These are phyloP conservation scores for Alloscopus bannaensis DNA, from an alignment of 2,888 invertebrate genomes.

Conservation along the genomic window DNA sequence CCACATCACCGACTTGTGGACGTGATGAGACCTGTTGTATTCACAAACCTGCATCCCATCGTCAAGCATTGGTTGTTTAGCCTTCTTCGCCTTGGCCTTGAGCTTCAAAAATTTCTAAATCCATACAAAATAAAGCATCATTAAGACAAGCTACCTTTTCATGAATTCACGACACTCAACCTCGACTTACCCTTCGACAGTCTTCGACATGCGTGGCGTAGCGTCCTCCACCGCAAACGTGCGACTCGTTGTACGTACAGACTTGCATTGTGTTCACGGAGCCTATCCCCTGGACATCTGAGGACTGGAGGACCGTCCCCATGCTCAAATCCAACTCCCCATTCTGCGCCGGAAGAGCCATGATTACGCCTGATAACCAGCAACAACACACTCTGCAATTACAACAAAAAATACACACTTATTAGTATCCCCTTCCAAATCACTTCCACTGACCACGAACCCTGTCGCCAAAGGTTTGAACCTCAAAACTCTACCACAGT, in stretches of 20 bases:
- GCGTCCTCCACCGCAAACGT: conserved; percentile 19
- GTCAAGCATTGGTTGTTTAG: no score
- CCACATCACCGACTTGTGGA: conserved; percentile 16
- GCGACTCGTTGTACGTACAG: conserved; percentile 38
- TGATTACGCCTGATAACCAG: not conserved
- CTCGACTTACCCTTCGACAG: conserved; percentile 32
- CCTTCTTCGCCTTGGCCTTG: not conserved
- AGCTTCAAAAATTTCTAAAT: no score
- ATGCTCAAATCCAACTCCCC: conserved; percentile 7
- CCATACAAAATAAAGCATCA: not conserved
- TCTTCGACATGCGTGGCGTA: conserved; percentile 8
- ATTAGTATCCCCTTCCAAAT: no score
- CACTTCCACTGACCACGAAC: no score
- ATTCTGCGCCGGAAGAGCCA: not conserved
- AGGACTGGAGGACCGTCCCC: conserved; percentile 15
- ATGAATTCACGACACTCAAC: not conserved
- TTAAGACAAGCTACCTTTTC: not conserved
- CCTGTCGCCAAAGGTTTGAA: no score
- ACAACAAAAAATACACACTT: no score
- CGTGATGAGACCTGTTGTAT: conserved; percentile 27
- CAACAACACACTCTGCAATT: no score
- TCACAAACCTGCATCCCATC: conserved; percentile 26
- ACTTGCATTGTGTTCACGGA: conserved; percentile 15
- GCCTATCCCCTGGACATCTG: not conserved
- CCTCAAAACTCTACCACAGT: no score